Evolutionary conservation across 2,113 vertebrate genomes (phyloP), one percentile per base, ranked within the genome.

Genomic region (Archocentrus centrarchus): DNA sequence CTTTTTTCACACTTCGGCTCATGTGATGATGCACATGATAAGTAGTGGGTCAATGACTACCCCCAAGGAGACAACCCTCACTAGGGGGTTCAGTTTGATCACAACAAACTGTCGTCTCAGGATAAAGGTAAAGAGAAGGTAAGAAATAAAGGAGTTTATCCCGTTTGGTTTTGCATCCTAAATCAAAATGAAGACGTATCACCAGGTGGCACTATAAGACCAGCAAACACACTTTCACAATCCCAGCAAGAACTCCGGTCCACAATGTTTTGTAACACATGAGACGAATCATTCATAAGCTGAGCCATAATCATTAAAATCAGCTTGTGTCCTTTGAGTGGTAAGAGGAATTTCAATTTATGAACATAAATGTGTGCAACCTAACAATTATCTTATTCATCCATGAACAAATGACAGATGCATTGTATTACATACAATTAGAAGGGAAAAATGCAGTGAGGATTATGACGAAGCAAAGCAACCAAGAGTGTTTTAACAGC

Each of bases 171-270:
- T 44, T 8, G n/a, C 11, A 30, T 6, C 39, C 37, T 60, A 30
- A 60, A 73, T 53, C 10, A 32, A 32, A 73, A 53, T 53, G 27
- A n/a, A 73, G 47, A 53, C 0, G 0, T 37, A 22, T 37, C 81
- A 82, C 53, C 11, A 32, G 85, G 82, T 47, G 85, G 85, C 1
- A 17, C 57, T 73, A 44, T 53, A 77, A n/a, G 62, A 85, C 61
- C 80, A 75, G 1, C 1, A 3, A 58, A 32, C 11, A 10, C 30
- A 3, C 11, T 39, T 41, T 41, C 7, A 50, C 37, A 22, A n/a
- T n/a, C 8, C 7, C 20, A 59, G 17, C 11, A 32, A 0, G 44
- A 11, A 24, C 3, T 8, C 18, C 6, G 70, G 39, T 35, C 63
- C 47, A 73, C 66, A 73, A 14, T 3, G 18, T 24, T 6, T 4